These are phyloP conservation scores for Tipula vernalis DNA, from an alignment of 2,888 invertebrate species.

Conservation along the genomic window DNA sequence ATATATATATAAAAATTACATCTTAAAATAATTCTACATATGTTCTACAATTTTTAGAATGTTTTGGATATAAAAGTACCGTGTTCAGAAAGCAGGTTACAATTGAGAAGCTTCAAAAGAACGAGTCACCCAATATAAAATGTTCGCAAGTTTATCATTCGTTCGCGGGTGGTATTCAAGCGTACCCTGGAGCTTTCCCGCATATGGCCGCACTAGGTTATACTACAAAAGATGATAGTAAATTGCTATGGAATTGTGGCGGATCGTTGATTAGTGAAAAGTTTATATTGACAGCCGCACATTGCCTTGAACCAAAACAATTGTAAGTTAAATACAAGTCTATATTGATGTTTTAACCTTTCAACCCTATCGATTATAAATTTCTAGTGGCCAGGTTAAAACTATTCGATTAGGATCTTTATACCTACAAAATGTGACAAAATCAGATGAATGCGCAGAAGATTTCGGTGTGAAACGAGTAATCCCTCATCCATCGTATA, in stretches of 20 bases:
- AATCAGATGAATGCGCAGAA: constrained; percentile 24
- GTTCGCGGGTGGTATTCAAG: constrained; percentile 14
- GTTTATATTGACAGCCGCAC: constrained; percentile 47
- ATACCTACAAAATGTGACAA: constrained; percentile 19
- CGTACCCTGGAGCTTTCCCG: constrained; percentile 25
- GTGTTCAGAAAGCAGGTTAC: neutral
- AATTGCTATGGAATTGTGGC: constrained; percentile 39
- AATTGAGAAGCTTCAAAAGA: neutral
- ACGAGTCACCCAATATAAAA: neutral
- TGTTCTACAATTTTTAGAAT: neutral
- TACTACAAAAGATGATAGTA: neutral
- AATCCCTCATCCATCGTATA: constrained; percentile 35
- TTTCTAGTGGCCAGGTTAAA: constrained; percentile 17
- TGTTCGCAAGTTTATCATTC: neutral
- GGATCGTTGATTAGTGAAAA: constrained; percentile 43
- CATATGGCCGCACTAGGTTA: constrained; percentile 22
- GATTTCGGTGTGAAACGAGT: constrained; percentile 25
- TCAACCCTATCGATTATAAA: neutral
- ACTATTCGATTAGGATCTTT: constrained; percentile 32
- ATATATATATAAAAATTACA: neutral
- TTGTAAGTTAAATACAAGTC: neutral
- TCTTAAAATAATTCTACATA: neutral
- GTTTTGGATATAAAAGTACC: neutral
- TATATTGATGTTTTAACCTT: no score
- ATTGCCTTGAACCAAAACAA: constrained; percentile 34